Conservation (phyloP, 2,888 invertebrate genomes). For the Pachycephus smyrnensis region DNA sequence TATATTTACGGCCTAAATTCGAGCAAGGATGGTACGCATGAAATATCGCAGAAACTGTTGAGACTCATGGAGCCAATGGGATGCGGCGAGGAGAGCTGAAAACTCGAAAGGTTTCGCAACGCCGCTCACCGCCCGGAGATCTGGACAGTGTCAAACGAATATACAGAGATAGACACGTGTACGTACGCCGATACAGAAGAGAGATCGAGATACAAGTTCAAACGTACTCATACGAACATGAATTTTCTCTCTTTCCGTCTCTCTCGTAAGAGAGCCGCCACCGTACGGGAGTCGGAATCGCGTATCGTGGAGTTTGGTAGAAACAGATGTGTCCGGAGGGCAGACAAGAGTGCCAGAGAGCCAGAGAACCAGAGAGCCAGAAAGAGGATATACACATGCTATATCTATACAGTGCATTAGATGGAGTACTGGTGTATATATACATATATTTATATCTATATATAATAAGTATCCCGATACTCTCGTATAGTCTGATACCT, state of each 20-base stretch:
- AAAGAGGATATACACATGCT: not conserved
- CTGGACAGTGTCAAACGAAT: not conserved
- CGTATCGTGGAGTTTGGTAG: not conserved
- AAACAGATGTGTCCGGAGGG: not conserved
- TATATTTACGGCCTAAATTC: not conserved
- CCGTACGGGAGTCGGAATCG: not conserved
- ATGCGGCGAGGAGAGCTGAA: not conserved
- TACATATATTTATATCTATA: no score
- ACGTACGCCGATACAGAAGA: not conserved
- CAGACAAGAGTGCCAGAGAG: not conserved
- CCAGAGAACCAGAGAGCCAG: not conserved
- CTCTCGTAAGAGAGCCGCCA: not conserved
- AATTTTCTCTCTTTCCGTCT: not conserved
- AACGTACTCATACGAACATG: not conserved
- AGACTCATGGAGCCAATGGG: not conserved
- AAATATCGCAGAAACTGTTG: conserved; percentile 1
- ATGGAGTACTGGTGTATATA: not conserved
- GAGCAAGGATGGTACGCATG: not conserved
- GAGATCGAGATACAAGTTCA: not conserved
- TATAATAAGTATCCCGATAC: not conserved
- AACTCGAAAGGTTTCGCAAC: not conserved
- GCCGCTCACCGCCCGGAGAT: not conserved
- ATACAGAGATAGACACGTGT: not conserved
- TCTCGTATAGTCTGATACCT: not conserved
- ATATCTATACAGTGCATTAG: not conserved